Evolutionary conservation across 2,888 invertebrate genomes (phyloP).

Genomic region (Muschampia plurimacula): DNA sequence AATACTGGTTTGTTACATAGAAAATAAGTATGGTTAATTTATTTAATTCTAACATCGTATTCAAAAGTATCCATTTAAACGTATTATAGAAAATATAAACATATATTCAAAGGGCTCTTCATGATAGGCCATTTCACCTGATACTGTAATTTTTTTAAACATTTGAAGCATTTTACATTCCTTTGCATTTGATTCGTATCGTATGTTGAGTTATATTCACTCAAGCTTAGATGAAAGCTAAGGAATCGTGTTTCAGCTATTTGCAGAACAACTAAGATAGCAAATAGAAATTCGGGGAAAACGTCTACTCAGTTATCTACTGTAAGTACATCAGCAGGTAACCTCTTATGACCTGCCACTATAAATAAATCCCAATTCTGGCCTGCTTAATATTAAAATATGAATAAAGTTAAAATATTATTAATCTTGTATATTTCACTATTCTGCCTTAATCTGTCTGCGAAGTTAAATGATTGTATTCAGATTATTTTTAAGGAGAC

Average conservation of each 20-base stretch:
- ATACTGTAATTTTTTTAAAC: background rate
- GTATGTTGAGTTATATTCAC: slow-evolving; percentile 23
- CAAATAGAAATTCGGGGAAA: slow-evolving; percentile 38
- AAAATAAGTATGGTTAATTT: no score
- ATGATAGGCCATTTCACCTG: background rate
- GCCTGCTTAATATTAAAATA: slow-evolving; percentile 8
- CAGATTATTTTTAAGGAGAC: no score
- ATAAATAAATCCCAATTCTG: slow-evolving; percentile 22
- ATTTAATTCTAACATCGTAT: no score
- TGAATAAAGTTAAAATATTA: background rate
- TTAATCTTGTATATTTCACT: background rate
- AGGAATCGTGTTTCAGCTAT: slow-evolving; percentile 34
- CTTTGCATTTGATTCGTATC: slow-evolving; percentile 22
- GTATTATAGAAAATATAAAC: background rate
- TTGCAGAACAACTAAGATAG: slow-evolving; percentile 38
- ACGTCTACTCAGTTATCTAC: slow-evolving; percentile 14
- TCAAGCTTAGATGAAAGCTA: slow-evolving; percentile 29
- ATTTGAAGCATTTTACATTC: slow-evolving; percentile 3
- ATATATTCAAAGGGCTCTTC: background rate
- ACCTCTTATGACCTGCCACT: slow-evolving; percentile 2
- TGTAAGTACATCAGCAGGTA: slow-evolving; percentile 8
- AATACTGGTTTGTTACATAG: no score
- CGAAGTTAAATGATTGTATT: no score
- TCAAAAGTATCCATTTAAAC: background rate
- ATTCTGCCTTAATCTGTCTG: no score